Conservation (phyloP, 2,797 vertebrate species). For the Carduelis carduelis region DNA sequence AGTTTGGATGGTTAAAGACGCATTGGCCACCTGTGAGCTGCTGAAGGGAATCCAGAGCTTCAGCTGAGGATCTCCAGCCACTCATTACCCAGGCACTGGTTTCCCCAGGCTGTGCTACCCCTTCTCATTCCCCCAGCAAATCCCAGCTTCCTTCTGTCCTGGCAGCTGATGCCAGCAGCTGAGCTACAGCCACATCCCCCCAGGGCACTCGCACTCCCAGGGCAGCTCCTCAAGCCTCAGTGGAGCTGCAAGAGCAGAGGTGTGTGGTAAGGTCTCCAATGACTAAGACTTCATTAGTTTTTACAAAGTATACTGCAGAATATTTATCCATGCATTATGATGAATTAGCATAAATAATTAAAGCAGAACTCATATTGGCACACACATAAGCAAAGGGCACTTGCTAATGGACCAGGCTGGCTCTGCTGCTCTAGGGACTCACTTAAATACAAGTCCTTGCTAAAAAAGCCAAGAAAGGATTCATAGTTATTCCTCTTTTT, state of each 20-base stretch:
- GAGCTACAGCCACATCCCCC: rapidly evolving
- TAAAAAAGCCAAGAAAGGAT: not conserved
- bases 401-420: slow-evolving; percentile 30
- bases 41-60: not conserved
- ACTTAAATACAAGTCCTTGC: not conserved
- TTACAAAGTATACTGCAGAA: slow-evolving; percentile 56
- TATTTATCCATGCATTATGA: slow-evolving; percentile 46
- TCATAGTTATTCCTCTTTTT: not conserved
- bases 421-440: not conserved
- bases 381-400: not conserved
- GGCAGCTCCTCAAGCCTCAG: rapidly evolving
- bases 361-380: not conserved
- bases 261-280: slow-evolving; percentile 35
- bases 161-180: not conserved
- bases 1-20: not conserved
- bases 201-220: not conserved
- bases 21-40: rapidly evolving
- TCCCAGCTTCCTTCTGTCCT: rapidly evolving
- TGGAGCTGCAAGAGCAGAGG: not conserved
- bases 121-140: not conserved
- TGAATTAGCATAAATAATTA: slow-evolving; percentile 69
- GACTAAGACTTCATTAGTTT: slow-evolving; percentile 65
- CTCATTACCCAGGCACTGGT: not conserved
- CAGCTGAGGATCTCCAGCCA: rapidly evolving
- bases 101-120: not conserved